Percentiles rank a stretch among this genome's conserved stretches.
Evolutionary conservation across 2,888 invertebrate species (phyloP).

Genomic region (Lissonota sp.): DNA sequence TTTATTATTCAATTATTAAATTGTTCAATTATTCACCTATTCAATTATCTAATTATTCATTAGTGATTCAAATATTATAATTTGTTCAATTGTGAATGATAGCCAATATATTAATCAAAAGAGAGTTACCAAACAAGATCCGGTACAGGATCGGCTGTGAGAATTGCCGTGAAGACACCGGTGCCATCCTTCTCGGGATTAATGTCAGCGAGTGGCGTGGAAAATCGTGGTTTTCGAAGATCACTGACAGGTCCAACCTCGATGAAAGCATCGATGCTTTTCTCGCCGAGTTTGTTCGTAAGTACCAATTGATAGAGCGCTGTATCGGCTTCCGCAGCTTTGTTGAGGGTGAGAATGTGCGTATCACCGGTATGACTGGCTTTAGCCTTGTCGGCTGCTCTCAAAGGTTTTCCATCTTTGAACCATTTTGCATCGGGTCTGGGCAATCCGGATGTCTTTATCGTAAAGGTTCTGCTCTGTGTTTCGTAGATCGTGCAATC

Average conservation of each 20-base stretch:
- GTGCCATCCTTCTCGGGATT: constrained; percentile 89
- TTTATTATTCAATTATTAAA: background rate
- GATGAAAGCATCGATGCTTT: constrained; percentile 89
- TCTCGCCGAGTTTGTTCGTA: constrained; percentile 93
- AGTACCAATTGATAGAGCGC: constrained; percentile 93
- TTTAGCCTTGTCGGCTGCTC: constrained; percentile 85
- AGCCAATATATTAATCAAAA: background rate
- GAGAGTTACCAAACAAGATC: constrained; percentile 90
- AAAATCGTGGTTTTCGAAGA: constrained; percentile 91
- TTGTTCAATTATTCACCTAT: too few species aligned
- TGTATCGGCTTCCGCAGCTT: constrained; percentile 89
- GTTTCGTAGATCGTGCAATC: constrained; percentile 92
- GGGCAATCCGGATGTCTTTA: constrained; percentile 91
- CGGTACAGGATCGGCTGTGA: constrained; percentile 96
- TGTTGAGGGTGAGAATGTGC: constrained; percentile 90
- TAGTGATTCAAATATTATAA: too few species aligned
- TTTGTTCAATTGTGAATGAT: too few species aligned
- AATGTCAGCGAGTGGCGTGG: constrained; percentile 88
- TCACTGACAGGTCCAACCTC: constrained; percentile 91
- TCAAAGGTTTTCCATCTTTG: constrained; percentile 90
- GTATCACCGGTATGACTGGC: constrained; percentile 84
- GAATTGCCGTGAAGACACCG: constrained; percentile 88
- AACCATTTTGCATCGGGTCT: constrained; percentile 92
- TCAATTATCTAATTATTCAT: too few species aligned
- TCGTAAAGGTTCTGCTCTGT: constrained; percentile 91